phyloP scores from a whole-genome alignment of 2,888 invertebrate genomes.

The Sacculina carcini region DNA sequence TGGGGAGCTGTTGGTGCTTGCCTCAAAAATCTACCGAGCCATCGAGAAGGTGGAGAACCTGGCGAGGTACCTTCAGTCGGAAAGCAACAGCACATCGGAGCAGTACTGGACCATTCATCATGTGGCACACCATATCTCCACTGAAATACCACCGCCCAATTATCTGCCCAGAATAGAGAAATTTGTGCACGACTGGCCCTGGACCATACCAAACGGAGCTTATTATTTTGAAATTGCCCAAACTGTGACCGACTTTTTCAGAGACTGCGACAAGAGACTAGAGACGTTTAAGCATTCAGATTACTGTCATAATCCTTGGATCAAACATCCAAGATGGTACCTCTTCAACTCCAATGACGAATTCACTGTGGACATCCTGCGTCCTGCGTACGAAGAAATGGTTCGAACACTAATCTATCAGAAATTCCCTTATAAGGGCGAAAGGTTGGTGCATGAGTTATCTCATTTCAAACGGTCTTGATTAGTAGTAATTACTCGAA shows the following conservation, averaged over 20 bases:
- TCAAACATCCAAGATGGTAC: not conserved
- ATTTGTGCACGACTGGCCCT: not conserved
- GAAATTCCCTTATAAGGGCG: too few relatives aligned
- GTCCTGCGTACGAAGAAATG: not conserved
- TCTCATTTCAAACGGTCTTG: too few relatives aligned
- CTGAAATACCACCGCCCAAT: not conserved
- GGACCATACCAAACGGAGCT: not conserved
- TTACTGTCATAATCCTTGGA: not conserved
- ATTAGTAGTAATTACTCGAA: too few relatives aligned
- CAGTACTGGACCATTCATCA: not conserved
- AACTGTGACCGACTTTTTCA: not conserved
- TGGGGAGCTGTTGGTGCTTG: not conserved
- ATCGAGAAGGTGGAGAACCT: not conserved
- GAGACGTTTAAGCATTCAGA: not conserved
- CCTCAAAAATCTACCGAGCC: not conserved
- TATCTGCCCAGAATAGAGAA: not conserved
- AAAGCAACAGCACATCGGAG: not conserved
- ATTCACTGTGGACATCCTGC: not conserved
- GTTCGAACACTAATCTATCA: too few relatives aligned
- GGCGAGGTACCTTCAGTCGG: not conserved
- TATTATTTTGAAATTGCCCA: not conserved
- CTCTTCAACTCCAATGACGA: not conserved
- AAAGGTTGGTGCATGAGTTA: too few relatives aligned
- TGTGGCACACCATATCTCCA: not conserved
- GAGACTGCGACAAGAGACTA: not conserved